phyloP scores from a whole-genome alignment of 2,113 vertebrate genomes.

The Myotis yumanensis region DNA sequence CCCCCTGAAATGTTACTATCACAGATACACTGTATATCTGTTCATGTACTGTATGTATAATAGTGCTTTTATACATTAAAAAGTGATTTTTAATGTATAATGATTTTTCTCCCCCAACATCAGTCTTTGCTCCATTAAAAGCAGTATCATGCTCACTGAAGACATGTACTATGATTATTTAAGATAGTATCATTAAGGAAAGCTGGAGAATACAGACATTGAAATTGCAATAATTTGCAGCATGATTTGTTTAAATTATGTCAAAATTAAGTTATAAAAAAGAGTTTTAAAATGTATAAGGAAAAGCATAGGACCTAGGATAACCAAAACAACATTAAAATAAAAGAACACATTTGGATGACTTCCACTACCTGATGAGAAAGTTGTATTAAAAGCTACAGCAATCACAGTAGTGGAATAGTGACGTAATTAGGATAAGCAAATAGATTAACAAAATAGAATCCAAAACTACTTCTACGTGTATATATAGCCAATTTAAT shows the following conservation, averaged over 20 bases:
- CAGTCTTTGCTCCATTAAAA: background rate
- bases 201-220: background rate
- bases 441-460: background rate
- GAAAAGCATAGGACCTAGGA: background rate
- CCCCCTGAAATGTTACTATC: background rate
- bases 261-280: constrained; percentile 15
- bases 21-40: background rate
- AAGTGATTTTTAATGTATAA: background rate
- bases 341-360: background rate
- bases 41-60: background rate
- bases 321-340: background rate
- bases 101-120: background rate
- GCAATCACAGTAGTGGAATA: background rate
- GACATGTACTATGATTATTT: background rate
- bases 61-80: background rate
- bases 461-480: background rate
- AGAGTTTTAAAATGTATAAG: background rate
- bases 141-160: background rate
- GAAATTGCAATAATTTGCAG: background rate
- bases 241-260: background rate
- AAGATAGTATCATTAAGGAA: background rate
- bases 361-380: background rate
- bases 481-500: background rate
- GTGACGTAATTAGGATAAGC: background rate
- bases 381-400: background rate